Evolutionary conservation across 2,113 vertebrate genomes (phyloP).

Genomic region (Pomatorhinus ruficollis): DNA sequence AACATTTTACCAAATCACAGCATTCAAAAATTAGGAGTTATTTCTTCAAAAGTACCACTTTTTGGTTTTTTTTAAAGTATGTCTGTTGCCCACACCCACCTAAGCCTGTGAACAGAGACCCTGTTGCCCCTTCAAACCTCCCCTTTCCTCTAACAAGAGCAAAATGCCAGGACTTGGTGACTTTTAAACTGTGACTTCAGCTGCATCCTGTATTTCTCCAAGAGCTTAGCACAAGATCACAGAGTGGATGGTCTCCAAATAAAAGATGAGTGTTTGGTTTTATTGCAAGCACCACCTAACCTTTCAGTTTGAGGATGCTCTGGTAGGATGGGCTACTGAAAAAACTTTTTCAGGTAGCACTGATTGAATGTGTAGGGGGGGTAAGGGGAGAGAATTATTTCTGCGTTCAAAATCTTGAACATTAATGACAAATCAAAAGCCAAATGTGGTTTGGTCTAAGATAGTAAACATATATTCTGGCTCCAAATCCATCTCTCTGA

Average conservation of each 20-base stretch:
- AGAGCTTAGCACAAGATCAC: background rate
- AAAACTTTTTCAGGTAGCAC: background rate
- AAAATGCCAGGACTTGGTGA: background rate
- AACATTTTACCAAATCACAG: background rate
- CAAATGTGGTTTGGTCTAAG: background rate
- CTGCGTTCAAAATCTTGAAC: background rate
- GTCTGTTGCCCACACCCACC: background rate
- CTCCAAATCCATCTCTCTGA: background rate
- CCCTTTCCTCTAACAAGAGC: background rate
- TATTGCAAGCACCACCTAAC: background rate
- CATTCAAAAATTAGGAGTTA: background rate
- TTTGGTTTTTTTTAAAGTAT: no score
- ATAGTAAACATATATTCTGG: background rate
- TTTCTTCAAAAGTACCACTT: background rate
- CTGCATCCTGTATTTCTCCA: background rate
- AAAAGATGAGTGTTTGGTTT: background rate
- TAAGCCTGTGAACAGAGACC: background rate
- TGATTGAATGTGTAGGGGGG: background rate
- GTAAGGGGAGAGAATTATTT: background rate
- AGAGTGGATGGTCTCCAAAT: background rate
- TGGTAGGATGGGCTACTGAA: background rate
- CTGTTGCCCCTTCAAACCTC: background rate
- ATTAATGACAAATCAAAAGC: background rate
- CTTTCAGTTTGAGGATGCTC: background rate
- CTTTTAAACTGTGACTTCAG: background rate